Percentiles rank a stretch among this genome's conserved stretches.
Evolutionary conservation across 2,888 invertebrate species (phyloP).

Genomic region (Netelia fuscicornis): DNA sequence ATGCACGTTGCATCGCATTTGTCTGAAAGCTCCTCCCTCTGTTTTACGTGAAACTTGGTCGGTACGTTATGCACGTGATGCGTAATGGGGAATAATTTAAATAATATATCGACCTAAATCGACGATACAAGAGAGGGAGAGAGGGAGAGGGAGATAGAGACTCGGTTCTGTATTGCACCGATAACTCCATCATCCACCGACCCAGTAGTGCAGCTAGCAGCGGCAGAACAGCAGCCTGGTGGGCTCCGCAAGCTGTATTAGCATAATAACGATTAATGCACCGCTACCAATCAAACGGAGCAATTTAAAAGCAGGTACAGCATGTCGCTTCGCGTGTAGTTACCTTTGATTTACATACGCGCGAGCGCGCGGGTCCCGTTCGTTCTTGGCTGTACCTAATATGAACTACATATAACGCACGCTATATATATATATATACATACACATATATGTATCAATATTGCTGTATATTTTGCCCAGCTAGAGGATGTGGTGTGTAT

Average conservation of each 20-base stretch:
- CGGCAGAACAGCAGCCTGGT: conserved; percentile 59
- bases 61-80: conserved; percentile 56
- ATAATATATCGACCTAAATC: conserved; percentile 69
- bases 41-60: conserved; percentile 37
- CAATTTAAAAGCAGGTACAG: conserved; percentile 81
- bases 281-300: conserved; percentile 80
- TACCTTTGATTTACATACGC: conserved; percentile 83
- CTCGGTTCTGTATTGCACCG: conserved; percentile 56
- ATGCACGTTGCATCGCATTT: conserved; percentile 8
- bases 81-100: conserved; percentile 66
- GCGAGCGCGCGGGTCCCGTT: conserved; percentile 73
- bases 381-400: conserved; percentile 59
- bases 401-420: conserved; percentile 43
- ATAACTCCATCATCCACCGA: conserved; percentile 69
- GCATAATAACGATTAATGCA: conserved; percentile 75
- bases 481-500: conserved; percentile 72
- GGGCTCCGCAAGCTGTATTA: conserved; percentile 63
- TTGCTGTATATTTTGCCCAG: conserved; percentile 37
- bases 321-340: conserved; percentile 81
- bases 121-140: conserved; percentile 49
- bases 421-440: conserved; percentile 24
- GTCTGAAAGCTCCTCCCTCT: not conserved
- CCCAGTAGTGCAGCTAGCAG: conserved; percentile 60
- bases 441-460: conserved; percentile 4
- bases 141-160: conserved; percentile 17